Percentiles rank a stretch among this genome's conserved stretches.
Conservation (phyloP, 2,888 invertebrate species). For the Strigamia transsilvanica region DNA sequence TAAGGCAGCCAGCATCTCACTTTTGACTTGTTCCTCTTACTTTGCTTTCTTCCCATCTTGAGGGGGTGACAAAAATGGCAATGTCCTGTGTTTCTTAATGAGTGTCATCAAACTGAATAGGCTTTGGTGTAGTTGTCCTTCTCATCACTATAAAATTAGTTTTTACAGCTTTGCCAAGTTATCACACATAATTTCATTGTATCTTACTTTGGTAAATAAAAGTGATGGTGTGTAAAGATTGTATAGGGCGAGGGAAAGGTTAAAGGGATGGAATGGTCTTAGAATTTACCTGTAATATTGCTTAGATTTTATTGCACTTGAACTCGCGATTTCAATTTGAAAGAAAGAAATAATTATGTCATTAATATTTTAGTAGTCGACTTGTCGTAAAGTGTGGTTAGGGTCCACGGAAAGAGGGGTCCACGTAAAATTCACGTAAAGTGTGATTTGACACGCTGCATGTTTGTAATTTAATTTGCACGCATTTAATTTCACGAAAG, state of each 20-base stretch:
- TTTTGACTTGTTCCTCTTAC: no score
- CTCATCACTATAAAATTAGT: constrained; percentile 8
- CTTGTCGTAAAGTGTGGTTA: no score
- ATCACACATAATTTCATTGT: constrained; percentile 8
- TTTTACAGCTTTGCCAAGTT: constrained; percentile 3
- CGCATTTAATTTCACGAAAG: background rate
- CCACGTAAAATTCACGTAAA: no score
- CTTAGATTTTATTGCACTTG: no score
- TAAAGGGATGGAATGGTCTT: no score
- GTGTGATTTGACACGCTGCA: no score
- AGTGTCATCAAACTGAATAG: background rate
- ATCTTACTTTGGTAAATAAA: constrained; percentile 1
- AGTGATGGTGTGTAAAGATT: background rate
- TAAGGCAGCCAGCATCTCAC: background rate
- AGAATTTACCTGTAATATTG: no score
- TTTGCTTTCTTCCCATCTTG: background rate
- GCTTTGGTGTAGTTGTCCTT: constrained; percentile 2
- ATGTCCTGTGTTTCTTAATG: constrained; percentile 8
- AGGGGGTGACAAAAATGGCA: constrained; percentile 8
- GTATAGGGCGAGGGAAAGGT: background rate
- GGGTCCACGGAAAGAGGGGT: no score
- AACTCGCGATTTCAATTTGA: no score
- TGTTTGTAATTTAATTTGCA: no score
- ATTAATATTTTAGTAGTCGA: no score
- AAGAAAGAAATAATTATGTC: no score